phyloP scores from a whole-genome alignment of 2,888 invertebrate species.

The Resseliella maxima region DNA sequence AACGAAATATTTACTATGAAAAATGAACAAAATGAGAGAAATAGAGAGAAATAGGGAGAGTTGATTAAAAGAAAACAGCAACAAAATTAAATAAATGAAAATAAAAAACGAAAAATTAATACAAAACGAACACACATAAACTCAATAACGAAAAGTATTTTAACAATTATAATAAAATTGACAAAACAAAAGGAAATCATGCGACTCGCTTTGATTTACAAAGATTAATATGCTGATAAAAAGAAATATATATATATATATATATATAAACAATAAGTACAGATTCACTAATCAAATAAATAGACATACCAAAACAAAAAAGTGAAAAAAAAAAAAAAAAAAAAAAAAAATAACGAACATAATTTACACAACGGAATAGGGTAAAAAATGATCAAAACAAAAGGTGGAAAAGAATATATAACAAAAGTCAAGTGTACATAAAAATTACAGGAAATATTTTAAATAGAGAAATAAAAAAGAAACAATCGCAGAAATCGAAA shows the following conservation, averaged over 20 bases:
- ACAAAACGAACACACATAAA: not conserved
- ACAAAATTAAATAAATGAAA: not conserved
- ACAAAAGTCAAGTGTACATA: not conserved
- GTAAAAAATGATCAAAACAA: not conserved
- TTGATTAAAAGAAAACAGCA: not conserved
- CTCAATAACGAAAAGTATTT: not conserved
- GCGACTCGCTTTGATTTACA: not conserved
- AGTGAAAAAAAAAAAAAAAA: not conserved
- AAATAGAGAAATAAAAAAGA: not conserved
- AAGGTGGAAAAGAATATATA: not conserved
- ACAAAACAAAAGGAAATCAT: slow-evolving; percentile 16
- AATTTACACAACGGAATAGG: not conserved
- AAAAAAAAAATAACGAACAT: not conserved
- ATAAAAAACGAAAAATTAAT: not conserved
- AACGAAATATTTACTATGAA: too few relatives aligned
- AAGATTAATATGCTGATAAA: not conserved
- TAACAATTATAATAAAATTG: not conserved
- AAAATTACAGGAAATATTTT: not conserved
- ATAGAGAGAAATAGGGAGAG: too few relatives aligned
- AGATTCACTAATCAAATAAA: slow-evolving; percentile 19
- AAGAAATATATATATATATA: too few relatives aligned
- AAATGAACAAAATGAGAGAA: too few relatives aligned
- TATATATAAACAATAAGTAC: not conserved
- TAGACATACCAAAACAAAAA: not conserved
- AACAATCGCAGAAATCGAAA: not conserved